Evolutionary conservation across 2,888 invertebrate species (phyloP), one percentile per base, ranked within the genome.

Genomic region (Pollenia amentaria): DNA sequence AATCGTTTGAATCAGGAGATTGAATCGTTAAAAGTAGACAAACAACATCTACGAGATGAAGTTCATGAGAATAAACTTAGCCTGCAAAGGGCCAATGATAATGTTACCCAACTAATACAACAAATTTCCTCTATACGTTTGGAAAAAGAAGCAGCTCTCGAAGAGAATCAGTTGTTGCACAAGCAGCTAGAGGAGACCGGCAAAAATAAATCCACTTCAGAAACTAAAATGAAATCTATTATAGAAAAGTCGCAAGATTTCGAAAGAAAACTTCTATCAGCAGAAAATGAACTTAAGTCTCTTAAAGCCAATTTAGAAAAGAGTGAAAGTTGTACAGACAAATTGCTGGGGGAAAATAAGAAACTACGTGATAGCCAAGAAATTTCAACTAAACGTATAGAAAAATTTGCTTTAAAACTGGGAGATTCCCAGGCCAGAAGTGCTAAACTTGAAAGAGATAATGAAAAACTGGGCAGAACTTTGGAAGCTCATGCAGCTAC

Each of bases 401-500:
- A 91, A 81, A 91, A 90, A 67, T 76, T 90, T 40, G 90, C 91
- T 7, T 65, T 91, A 0, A 89, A 89, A 73, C 76, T 91, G 10
- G 91, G 90, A 1, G 90, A 91, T n/a, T 64, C 87, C 1, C 91
- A 90, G 60, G 91, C 90, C 7, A 89, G 78, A 7, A 81, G 88
- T 57, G 48, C 88, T 6, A 90, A 89, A 81, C 69, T 89, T 0
- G 90, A 90, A 75, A 90, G 89, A 18, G 91, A 91, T 14, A 85
- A 88, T 65, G 90, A 91, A 8, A 84, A 85, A 55, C 75, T 90
- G 2, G 76, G 70, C n/a, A 89, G 80, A 21, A 70, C 69, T 3
- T 40, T 89, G 7, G 89, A 89, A 48, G 53, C 73, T 0, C 38
- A 88, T 40, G 84, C 88, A 29, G 51, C 51, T 11, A 80, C 84